Evolutionary conservation across 2,888 invertebrate genomes (phyloP), one percentile per base, ranked within the genome.

Genomic region (Branchipolynoe longqiensis): DNA sequence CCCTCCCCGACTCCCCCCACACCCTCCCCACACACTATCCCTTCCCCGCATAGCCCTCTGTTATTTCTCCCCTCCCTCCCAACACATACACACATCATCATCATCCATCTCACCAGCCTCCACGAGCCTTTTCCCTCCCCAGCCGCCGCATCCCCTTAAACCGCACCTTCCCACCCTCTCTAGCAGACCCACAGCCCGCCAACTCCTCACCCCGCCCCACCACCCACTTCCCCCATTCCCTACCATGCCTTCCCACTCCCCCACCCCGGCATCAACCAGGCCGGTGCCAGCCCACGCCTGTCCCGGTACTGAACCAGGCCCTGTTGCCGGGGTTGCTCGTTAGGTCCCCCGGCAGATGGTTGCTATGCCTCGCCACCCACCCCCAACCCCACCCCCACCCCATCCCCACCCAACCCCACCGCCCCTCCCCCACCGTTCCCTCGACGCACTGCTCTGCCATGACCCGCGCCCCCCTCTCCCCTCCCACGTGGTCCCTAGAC

Each of bases 321-420:
- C 48, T 48, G 48, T 48, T 48, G 48, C 48, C 48, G 8, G 8
- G 48, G 48, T 48, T 48, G n/a, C n/a, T 48, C 48, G 18, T 48
- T 48, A 48, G 48, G 8, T n/a, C 38, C 18, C 62, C 69, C 18
- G 38, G 69, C 69, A 69, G 69, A 69, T 69, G 69, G 69, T 38
- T 22, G 38, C n/a, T 69, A 69, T 69, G 69, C 33, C 69, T 36
- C 36, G 33, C 38, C 48, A 12, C 8, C 8, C 48, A 18, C 18
- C 48, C 48, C 18, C 48, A 12, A 48, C 48, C 48, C 48, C 48
- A 8, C 48, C 8, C 48, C 48, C 18, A 8, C 48, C 48, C 48
- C 48, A 48, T 18, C 48, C 8, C 18, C 48, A 48, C 18, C 48
- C 48, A n/a, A n/a, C n/a, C n/a, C n/a, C n/a, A n/a, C n/a, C 18